Conservation (phyloP, 2,888 invertebrate species). For the Caenorhabditis japonica region DNA sequence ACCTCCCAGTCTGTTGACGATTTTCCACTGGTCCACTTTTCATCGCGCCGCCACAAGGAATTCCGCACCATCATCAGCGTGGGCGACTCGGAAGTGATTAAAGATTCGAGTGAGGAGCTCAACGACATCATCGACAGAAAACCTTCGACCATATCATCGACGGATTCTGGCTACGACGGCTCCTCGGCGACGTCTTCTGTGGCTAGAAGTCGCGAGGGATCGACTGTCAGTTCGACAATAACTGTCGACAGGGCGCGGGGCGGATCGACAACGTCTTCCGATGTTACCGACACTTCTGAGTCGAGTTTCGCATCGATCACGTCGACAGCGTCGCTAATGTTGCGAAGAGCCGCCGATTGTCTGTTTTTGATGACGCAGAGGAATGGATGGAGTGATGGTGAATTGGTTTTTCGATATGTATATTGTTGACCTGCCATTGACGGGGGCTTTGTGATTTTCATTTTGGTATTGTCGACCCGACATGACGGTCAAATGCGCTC, state of each 20-base stretch:
- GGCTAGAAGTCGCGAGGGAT: slow-evolving; percentile 38
- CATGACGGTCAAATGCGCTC: too few species aligned
- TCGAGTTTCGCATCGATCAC: slow-evolving; percentile 33
- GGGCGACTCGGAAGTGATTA: slow-evolving; percentile 31
- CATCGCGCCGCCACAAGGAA: slow-evolving; percentile 44
- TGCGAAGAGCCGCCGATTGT: slow-evolving; percentile 42
- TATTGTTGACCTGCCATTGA: not conserved
- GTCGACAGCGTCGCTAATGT: slow-evolving; percentile 34
- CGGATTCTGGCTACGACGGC: slow-evolving; percentile 48
- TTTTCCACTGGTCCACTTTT: slow-evolving; percentile 65
- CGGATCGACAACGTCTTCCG: slow-evolving; percentile 17
- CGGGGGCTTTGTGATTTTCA: too few species aligned
- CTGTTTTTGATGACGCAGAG: slow-evolving; percentile 45
- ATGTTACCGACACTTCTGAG: not conserved
- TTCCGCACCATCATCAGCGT: slow-evolving; percentile 36
- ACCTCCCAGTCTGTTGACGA: slow-evolving; percentile 33
- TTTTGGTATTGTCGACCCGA: too few species aligned
- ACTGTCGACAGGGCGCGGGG: slow-evolving; percentile 27
- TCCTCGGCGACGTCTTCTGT: slow-evolving; percentile 22
- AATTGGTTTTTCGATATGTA: not conserved
- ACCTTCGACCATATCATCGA: slow-evolving; percentile 27
- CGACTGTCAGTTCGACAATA: slow-evolving; percentile 16
- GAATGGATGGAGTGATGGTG: slow-evolving; percentile 53
- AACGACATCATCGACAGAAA: slow-evolving; percentile 25
- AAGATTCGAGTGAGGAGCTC: slow-evolving; percentile 23